These are phyloP conservation scores for Nemotelus pantherinus DNA, from an alignment of 2,888 invertebrate species.

Conservation along the genomic window DNA sequence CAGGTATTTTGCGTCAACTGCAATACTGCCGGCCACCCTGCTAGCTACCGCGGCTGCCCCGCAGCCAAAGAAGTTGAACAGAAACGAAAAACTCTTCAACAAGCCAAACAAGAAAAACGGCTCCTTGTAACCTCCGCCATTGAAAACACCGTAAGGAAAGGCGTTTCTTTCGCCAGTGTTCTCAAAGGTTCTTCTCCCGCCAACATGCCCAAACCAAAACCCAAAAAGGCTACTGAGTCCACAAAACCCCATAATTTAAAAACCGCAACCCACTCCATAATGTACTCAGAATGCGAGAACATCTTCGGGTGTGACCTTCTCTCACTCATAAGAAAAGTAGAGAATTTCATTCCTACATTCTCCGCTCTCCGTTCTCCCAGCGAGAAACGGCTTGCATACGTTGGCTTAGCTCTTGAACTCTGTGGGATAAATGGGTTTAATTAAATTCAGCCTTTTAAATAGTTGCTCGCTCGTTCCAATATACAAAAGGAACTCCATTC, in stretches of 20 bases:
- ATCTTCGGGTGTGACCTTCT: not conserved
- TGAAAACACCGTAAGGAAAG: not conserved
- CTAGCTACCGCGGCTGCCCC: not conserved
- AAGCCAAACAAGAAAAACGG: not conserved
- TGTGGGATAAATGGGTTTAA: not conserved
- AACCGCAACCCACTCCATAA: no score
- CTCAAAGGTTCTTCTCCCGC: no score
- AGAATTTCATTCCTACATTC: not conserved
- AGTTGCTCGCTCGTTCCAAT: not conserved
- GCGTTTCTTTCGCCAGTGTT: not conserved
- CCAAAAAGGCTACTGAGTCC: no score
- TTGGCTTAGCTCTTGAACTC: not conserved
- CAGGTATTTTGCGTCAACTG: not conserved
- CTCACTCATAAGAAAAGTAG: not conserved
- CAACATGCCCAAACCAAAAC: no score
- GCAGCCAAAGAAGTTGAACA: not conserved
- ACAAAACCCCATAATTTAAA: no score
- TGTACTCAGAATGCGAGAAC: not conserved
- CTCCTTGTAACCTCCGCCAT: not conserved
- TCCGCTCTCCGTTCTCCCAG: not conserved
- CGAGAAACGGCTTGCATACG: not conserved
- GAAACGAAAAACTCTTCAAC: not conserved
- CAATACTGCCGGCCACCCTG: not conserved
- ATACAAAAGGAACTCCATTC: not conserved
- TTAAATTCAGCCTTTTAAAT: not conserved